Evolutionary conservation across 2,888 invertebrate species (phyloP), one percentile per base, ranked within the genome.

Genomic region (Cryptocephalus primarius): DNA sequence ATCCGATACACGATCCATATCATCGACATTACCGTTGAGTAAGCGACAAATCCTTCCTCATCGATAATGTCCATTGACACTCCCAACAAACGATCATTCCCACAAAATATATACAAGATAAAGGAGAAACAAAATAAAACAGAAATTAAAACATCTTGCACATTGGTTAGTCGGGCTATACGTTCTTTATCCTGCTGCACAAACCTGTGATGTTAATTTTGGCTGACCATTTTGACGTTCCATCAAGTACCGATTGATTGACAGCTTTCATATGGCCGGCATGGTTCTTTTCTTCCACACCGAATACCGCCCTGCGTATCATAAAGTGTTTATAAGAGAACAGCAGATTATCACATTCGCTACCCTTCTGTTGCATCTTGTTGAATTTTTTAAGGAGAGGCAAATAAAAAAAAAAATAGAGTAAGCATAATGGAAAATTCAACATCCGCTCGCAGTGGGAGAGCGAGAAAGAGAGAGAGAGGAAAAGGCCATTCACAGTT

Each of bases 171-270:
- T 22, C 22, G 22, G 22, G 22, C 22, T 22, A 22, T 22, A 22
- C 22, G 22, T 22, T 22, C 22, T 22, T 12, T 36, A 36, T 43
- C 36, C 43, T 33, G 9, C 12, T 11, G 9, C n/a, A 79, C 91
- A 84, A 88, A 96, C 96, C 95, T 88, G 96, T 97, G 75, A 97
- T 95, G 72, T 94, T 95, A 76, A 97, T 96, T 83, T 97, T 97
- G 68, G 96, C 96, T 69, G 96, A 96, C 97, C 97, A 97, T 79
- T 97, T 97, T 72, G 95, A 95, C 61, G 96, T 97, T 69, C 97
- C 97, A 76, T 97, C 96, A 75, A 97, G 82, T 66, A 97, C 96
- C 68, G 92, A 91, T 78, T 96, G 94, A 80, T 97, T 95, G 68
- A 97, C 94, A 59, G 92, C 86, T 76, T 90, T 92, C 92, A 97